A percentile compares a stretch with the other conserved stretches of the same genome.
Conservation (phyloP, 2,113 vertebrate genomes). For the Uropsilus gracilis region DNA sequence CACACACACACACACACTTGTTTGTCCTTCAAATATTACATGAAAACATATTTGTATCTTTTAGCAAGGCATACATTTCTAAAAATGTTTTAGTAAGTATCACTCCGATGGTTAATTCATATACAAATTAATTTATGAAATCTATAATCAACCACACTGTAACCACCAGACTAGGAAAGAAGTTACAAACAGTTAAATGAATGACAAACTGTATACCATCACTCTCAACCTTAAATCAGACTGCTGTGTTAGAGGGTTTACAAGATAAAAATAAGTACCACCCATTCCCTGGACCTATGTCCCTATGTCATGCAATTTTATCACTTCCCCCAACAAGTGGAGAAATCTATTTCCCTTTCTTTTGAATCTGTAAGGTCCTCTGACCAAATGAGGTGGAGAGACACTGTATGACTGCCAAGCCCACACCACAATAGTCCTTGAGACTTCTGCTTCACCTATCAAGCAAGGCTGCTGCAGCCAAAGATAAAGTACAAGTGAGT, state of each 20-base stretch:
- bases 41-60: background rate
- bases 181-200: constrained; percentile 6
- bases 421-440: background rate
- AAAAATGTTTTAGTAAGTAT: constrained; percentile 32
- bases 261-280: background rate
- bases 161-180: background rate
- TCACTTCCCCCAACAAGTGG: background rate
- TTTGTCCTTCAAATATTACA: constrained; percentile 17
- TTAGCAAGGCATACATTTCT: background rate
- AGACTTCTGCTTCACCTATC: background rate
- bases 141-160: background rate
- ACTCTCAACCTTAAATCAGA: background rate
- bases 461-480: background rate
- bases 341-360: background rate
- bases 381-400: background rate
- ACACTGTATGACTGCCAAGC: background rate
- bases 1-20: background rate
- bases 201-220: background rate
- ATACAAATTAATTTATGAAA: constrained; percentile 10
- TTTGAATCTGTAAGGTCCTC: background rate
- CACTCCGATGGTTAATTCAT: background rate
- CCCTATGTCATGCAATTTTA: background rate
- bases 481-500: background rate
- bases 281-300: background rate
- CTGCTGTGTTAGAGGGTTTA: background rate